phyloP scores from a whole-genome alignment of 2,797 vertebrate genomes.

The Onychomys torridus region DNA sequence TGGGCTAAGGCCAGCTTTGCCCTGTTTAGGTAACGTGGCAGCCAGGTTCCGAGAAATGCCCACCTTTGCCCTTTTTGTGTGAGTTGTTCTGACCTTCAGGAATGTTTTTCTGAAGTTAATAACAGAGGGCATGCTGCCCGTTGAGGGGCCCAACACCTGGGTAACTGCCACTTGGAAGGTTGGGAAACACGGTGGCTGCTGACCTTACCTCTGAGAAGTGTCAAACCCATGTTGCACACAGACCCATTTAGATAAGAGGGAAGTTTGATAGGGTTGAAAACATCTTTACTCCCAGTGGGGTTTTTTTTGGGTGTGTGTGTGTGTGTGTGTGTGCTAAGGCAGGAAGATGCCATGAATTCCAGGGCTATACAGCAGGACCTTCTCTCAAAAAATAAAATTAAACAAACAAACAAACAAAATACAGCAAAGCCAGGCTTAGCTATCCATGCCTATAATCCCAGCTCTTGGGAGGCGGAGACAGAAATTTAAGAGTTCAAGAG shows the following conservation, averaged over 20 bases:
- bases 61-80: background rate
- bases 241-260: background rate
- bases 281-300: background rate
- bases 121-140: background rate
- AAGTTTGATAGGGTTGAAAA: background rate
- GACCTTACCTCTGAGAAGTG: background rate
- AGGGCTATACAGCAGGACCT: background rate
- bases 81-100: background rate
- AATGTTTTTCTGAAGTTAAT: constrained; percentile 21
- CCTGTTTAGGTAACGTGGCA: background rate
- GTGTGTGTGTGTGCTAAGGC: background rate
- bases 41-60: background rate
- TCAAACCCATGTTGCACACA: background rate
- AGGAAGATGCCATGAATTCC: background rate
- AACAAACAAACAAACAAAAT: background rate
- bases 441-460: background rate
- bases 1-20: background rate
- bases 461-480: background rate
- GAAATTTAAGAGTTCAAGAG: background rate
- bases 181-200: background rate
- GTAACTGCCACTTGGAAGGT: background rate
- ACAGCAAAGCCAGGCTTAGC: background rate
- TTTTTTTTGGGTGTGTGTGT: no score
- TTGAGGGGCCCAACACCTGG: background rate
- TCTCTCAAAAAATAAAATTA: background rate